Evolutionary conservation across 1,140 invertebrate genomes (phyloP), one percentile per base, ranked within the genome.

Genomic region (Vollenhovia emeryi): DNA sequence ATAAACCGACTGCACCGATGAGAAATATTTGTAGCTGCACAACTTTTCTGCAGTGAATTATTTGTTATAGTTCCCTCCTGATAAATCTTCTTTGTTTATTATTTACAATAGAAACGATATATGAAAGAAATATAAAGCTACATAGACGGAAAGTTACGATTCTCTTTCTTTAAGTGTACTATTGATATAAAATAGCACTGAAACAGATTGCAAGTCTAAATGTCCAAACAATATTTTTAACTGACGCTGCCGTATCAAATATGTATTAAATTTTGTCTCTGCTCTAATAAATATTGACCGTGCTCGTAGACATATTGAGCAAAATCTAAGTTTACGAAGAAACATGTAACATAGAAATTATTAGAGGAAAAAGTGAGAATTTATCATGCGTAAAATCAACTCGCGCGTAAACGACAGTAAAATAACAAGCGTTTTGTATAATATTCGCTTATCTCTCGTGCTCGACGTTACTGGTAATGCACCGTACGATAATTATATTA

Each of bases 401-500:
- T 59, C 36, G 43, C 78, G 21, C 66, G 50, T 45, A 40, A 71
- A 52, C 64, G 48, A 21, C 45, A 36, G 64, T 69, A 30, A 55
- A 59, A 82, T 82, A 82, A 82, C 52, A 82, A 73, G 36, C 78
- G n/a, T 82, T 82, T 82, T 71, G 50, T 45, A 24, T 43, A 82
- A 71, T 82, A 82, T 82, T 57, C 78, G 50, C 24, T 80, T 71
- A 80, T 80, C 66, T 82, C 66, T 73, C 66, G 50, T 59, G 52
- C 78, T 57, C 78, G 66, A 82, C 30, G 66, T 82, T 68, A 82
- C 78, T 45, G 66, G 66, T 73, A 73, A 73, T 73, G 50, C 78
- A 73, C 27, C 66, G 66, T 82, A 82, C 27, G 66, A 82, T 82
- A 82, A 82, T 82, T 82, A 57, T 82, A 82, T 82, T 82, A 82